phyloP scores from a whole-genome alignment of 2,888 invertebrate species.

The Leptopilina syphax region DNA sequence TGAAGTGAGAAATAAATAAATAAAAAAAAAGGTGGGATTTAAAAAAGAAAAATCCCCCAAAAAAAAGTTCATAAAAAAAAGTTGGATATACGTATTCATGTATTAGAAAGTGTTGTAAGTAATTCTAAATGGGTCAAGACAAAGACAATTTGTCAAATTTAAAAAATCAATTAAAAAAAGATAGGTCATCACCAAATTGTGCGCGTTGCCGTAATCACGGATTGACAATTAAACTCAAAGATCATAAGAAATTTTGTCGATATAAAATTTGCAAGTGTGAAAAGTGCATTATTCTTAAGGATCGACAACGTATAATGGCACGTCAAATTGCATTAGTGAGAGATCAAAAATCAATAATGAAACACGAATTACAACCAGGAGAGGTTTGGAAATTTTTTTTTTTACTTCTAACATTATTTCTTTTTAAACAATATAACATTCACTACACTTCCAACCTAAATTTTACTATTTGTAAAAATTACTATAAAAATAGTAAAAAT shows the following conservation, averaged over 20 bases:
- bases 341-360: constrained; percentile 91
- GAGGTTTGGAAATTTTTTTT: background rate
- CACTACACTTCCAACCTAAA: background rate
- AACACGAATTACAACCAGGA: background rate
- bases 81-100: no score
- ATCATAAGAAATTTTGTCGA: constrained; percentile 94
- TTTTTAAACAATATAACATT: background rate
- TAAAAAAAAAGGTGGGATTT: no score
- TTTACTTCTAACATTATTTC: background rate
- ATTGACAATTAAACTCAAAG: constrained; percentile 91
- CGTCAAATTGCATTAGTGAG: constrained; percentile 89
- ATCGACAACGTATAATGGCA: constrained; percentile 94
- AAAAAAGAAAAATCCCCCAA: no score
- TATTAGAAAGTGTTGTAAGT: background rate
- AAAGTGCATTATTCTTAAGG: constrained; percentile 91
- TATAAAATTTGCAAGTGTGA: constrained; percentile 91
- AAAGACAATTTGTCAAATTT: background rate
- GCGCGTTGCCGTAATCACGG: constrained; percentile 95
- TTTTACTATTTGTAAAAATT: no score
- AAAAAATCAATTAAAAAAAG: background rate
- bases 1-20: no score
- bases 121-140: constrained; percentile 11
- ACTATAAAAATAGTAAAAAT: no score
- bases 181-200: constrained; percentile 83
- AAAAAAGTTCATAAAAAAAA: no score